These are phyloP conservation scores for Eueides isabella DNA, from an alignment of 1,140 invertebrate genomes.

Conservation along the genomic window DNA sequence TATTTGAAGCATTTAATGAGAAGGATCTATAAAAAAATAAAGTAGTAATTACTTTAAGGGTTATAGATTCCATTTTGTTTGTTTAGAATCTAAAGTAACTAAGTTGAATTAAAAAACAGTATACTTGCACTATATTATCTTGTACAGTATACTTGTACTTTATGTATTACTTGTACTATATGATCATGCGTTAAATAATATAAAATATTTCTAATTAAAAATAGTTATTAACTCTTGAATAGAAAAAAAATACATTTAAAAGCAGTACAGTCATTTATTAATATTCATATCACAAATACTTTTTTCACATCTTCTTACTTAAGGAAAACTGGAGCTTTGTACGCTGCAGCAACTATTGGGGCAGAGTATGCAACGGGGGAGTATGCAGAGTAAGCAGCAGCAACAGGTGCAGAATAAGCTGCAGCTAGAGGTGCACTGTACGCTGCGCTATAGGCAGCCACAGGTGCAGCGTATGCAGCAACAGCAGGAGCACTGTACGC, in stretches of 20 bases:
- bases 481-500: constrained; percentile 50
- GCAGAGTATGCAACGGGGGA: constrained; percentile 61
- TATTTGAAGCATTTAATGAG: constrained; percentile 12
- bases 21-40: background rate
- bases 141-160: too few relatives aligned
- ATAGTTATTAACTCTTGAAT: background rate
- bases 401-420: constrained; percentile 43
- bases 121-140: too few relatives aligned
- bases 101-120: too few relatives aligned
- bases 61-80: background rate
- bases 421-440: constrained; percentile 39
- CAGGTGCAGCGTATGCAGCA: constrained; percentile 40
- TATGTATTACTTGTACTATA: too few relatives aligned
- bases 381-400: constrained; percentile 51
- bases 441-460: constrained; percentile 44
- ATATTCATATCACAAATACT: constrained; percentile 17
- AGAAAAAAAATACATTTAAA: background rate
- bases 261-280: constrained; percentile 28
- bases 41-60: background rate
- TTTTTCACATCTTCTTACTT: constrained; percentile 28
- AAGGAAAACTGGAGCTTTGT: constrained; percentile 47
- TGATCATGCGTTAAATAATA: too few relatives aligned
- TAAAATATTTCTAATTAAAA: background rate
- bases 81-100: too few relatives aligned
- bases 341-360: constrained; percentile 43